Conservation (phyloP, 2,797 vertebrate species). For the Halcyon leucocephala region DNA sequence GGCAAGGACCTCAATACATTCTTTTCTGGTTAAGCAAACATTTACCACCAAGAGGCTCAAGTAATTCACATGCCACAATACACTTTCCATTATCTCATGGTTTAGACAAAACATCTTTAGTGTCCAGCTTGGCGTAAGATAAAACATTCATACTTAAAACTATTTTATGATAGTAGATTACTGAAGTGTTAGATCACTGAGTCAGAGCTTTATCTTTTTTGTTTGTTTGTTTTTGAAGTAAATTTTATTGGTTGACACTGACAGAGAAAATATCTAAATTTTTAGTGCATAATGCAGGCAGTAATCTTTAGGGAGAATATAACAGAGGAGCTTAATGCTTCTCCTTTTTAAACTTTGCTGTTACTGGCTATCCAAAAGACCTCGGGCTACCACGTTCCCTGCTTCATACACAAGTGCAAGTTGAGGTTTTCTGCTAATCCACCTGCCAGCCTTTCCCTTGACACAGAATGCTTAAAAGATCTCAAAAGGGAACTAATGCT, state of each 20-base stretch:
- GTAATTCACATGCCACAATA: constrained; percentile 72
- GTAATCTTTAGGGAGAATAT: not conserved
- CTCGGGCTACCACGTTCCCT: not conserved
- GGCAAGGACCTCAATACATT: constrained; percentile 56
- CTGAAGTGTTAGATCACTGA: constrained; percentile 65
- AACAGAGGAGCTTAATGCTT: not conserved
- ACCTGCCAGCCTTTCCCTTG: not conserved
- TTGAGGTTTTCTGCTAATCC: not conserved
- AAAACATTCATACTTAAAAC: constrained; percentile 65
- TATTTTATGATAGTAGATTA: constrained; percentile 76
- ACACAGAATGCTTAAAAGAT: not conserved
- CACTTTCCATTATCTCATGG: constrained; percentile 75
- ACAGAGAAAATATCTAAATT: constrained; percentile 34
- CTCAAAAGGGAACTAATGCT: not conserved
- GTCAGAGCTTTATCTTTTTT: constrained; percentile 59
- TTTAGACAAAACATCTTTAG: constrained; percentile 75
- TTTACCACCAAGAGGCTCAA: constrained; percentile 71
- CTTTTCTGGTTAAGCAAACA: constrained; percentile 73
- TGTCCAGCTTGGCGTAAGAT: constrained; percentile 65
- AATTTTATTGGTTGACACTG: constrained; percentile 56
- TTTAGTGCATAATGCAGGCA: not conserved
- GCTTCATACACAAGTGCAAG: not conserved
- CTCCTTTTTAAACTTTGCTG: not conserved
- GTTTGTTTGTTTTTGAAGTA: constrained; percentile 38
- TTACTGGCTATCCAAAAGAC: not conserved